These are phyloP conservation scores for Pachycephala philippinensis DNA, from an alignment of 2,113 vertebrate genomes.

Conservation along the genomic window DNA sequence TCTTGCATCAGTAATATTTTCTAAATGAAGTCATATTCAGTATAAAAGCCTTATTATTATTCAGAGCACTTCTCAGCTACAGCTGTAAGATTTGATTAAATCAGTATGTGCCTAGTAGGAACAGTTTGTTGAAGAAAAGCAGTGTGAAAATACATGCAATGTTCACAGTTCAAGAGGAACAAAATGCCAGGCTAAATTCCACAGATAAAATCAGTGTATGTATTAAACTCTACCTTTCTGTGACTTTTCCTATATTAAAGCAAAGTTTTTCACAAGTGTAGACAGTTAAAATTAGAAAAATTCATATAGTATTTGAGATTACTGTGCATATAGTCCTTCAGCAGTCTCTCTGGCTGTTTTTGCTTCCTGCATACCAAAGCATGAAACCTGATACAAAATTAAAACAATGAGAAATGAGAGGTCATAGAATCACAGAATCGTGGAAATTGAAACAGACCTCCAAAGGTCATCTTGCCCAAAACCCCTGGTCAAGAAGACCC, in stretches of 20 bases:
- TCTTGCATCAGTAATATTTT: conserved; percentile 54
- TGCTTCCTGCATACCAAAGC: neutral
- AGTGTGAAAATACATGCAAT: conserved; percentile 14
- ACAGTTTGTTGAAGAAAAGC: conserved; percentile 43
- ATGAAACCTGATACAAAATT: neutral
- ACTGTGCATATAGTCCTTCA: neutral
- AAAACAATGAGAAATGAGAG: neutral
- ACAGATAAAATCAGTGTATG: neutral
- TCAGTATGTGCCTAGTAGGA: conserved; percentile 52
- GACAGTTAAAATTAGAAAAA: neutral
- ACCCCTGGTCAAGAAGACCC: neutral
- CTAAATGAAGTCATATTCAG: conserved; percentile 59
- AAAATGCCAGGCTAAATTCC: neutral
- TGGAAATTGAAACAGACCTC: neutral
- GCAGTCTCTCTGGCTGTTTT: neutral
- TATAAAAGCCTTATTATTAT: conserved; percentile 65
- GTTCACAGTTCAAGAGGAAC: neutral
- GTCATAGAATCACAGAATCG: neutral
- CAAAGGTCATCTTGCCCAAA: neutral
- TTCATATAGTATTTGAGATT: neutral
- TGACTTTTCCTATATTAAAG: neutral
- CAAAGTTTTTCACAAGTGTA: neutral
- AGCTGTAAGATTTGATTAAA: conserved; percentile 67
- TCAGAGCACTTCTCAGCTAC: conserved; percentile 47
- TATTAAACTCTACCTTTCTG: neutral